Base-by-base conservation (phyloP, 2,888 invertebrate genomes). In the Cantharis rustica region DNA sequence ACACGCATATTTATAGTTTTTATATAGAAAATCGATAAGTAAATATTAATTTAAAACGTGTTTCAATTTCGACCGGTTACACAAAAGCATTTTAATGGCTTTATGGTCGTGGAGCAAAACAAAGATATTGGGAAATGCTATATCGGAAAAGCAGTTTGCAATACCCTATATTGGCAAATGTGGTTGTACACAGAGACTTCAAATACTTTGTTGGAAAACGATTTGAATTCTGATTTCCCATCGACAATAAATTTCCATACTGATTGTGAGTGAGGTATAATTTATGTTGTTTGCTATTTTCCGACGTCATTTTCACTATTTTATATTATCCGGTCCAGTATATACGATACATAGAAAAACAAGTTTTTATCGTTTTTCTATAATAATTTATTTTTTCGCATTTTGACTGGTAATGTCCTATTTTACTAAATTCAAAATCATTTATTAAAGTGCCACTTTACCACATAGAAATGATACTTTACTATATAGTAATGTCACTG, bases 121-220 rank as follows among this genome's bases (percentile, higher is more conserved):
- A 27, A 31, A 31, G 69, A 27, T 69, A 69, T 31, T 69, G 71
- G 72, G 68, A 72, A 72, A 66, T 71, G 47, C 64, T 71, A 47
- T 47, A 71, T 71, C 71, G 71, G 71, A 71, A 71, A 71, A 71
- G 64, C 71, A 17, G 31, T 63, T 71, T 71, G 63, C 64, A 71
- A 64, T 71, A 64, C 71, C n/a, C 63, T 63, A 71, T 64, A 71
- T 63, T 71, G 71, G 63, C 71, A 27, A 71, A 27, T 69, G 64
- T 5, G 64, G 64, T 66, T 26, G 31, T 63, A 71, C 64, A 16
- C n/a, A 64, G 20, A 64, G 23, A 71, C 71, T 62, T 27, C 26
- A 71, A 71, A 63, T 63, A 63, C 31, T 69, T 69, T 16, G 69
- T 31, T 11, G 9, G 13, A 31, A 31, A 31, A 69, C 69, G 16